These are phyloP conservation scores for Trematocara stigmaticum DNA, from an alignment of 2,113 vertebrate species.

Conservation along the genomic window DNA sequence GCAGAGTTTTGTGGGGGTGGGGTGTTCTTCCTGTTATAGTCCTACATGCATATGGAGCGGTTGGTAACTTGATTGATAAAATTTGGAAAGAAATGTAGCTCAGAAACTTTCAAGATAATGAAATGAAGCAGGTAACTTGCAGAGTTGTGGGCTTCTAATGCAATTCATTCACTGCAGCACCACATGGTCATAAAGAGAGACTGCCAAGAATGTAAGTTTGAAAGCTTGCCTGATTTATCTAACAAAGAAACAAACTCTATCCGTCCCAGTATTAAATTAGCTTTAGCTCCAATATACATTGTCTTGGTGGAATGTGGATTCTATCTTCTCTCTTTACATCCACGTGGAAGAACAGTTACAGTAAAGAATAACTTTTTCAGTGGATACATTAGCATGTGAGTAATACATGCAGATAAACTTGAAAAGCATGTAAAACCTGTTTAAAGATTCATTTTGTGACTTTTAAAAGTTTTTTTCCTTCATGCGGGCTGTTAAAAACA, in stretches of 20 bases:
- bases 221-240: not conserved
- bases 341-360: not conserved
- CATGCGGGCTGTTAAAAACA: not conserved
- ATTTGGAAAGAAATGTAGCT: not conserved
- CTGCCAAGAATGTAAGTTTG: not conserved
- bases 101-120: not conserved
- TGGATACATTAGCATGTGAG: not conserved
- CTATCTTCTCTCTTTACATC: not conserved
- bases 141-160: not conserved
- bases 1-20: not conserved
- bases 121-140: not conserved
- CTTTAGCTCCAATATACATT: not conserved
- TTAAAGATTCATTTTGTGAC: not conserved
- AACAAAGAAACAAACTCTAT: not conserved
- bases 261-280: not conserved
- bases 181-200: not conserved
- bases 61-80: not conserved
- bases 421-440: not conserved
- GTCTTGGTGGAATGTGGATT: not conserved
- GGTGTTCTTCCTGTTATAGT: not conserved
- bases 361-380: not conserved
- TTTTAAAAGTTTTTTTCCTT: rapidly evolving
- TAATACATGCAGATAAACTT: not conserved
- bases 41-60: not conserved
- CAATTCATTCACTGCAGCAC: not conserved